Percentiles rank a stretch among this genome's conserved stretches.
Evolutionary conservation across 2,113 vertebrate genomes (phyloP).

Genomic region (Leptodactylus fuscus): DNA sequence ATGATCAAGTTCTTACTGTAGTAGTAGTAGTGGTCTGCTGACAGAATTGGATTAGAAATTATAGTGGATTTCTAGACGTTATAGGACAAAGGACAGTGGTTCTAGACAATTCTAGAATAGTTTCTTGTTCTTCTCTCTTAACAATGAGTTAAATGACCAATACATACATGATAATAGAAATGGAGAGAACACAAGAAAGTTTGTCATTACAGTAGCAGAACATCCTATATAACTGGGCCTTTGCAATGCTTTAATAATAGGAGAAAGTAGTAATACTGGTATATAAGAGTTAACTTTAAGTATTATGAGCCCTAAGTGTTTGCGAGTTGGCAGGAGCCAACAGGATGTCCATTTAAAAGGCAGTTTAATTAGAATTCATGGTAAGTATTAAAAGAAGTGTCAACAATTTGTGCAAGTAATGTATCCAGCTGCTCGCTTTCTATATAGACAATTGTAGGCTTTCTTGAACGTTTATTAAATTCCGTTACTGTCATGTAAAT

Average conservation of each 20-base stretch:
- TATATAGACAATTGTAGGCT: not conserved
- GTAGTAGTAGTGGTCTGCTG: no score
- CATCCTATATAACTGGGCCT: not conserved
- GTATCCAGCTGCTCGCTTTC: not conserved
- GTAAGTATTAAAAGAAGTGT: conserved; percentile 19
- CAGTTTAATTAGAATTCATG: not conserved
- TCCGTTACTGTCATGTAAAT: no score
- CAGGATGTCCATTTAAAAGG: conserved; percentile 57
- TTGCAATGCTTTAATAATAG: not conserved
- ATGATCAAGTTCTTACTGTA: no score
- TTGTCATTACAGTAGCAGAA: no score
- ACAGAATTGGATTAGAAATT: no score
- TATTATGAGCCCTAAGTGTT: not conserved
- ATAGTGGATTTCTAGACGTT: no score
- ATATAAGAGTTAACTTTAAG: not conserved
- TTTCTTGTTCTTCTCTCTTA: no score
- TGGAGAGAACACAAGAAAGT: no score
- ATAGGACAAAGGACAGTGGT: no score
- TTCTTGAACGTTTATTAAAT: not conserved
- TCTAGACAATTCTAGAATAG: no score
- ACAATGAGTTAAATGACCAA: no score
- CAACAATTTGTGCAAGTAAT: conserved; percentile 46
- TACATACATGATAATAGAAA: no score
- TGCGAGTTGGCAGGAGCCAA: conserved; percentile 38
- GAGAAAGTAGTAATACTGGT: not conserved